These are phyloP conservation scores for Anabacerthia variegaticeps DNA, from an alignment of 2,797 vertebrate genomes.

Conservation along the genomic window DNA sequence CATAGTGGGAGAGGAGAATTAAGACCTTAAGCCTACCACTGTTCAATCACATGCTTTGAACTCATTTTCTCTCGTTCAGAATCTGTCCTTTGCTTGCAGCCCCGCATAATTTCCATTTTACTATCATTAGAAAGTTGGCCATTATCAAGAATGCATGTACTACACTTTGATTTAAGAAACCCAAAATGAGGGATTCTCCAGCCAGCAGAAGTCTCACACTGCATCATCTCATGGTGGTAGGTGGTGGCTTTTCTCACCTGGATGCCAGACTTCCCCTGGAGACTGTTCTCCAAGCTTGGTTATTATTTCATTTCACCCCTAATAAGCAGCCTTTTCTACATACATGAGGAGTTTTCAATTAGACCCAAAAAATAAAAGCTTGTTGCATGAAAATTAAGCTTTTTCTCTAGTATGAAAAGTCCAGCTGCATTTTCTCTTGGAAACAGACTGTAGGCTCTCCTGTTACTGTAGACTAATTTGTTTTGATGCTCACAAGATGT, in stretches of 20 bases:
- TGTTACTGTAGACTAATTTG: constrained; percentile 11
- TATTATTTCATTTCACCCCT: background rate
- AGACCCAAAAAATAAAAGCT: background rate
- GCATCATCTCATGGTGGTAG: accelerated
- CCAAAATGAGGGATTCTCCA: background rate
- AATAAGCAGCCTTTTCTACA: background rate
- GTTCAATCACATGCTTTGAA: constrained; percentile 46
- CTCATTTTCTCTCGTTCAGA: constrained; percentile 28
- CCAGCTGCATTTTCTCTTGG: constrained; percentile 37
- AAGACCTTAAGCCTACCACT: constrained; percentile 33
- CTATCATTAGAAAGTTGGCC: background rate
- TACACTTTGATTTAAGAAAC: background rate
- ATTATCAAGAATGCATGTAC: background rate
- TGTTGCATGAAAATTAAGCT: background rate
- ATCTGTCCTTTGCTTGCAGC: constrained; percentile 4
- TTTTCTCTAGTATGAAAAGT: background rate
- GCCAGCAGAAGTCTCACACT: background rate
- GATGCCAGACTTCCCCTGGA: background rate
- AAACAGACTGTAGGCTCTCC: background rate
- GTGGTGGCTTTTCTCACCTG: background rate
- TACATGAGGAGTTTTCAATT: background rate
- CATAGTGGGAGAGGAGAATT: constrained; percentile 10
- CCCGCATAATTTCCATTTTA: background rate
- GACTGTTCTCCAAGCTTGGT: background rate
- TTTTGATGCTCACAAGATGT: constrained; percentile 59